Conservation (phyloP, 1,140 invertebrate species). For the Caerostris extrusa region DNA sequence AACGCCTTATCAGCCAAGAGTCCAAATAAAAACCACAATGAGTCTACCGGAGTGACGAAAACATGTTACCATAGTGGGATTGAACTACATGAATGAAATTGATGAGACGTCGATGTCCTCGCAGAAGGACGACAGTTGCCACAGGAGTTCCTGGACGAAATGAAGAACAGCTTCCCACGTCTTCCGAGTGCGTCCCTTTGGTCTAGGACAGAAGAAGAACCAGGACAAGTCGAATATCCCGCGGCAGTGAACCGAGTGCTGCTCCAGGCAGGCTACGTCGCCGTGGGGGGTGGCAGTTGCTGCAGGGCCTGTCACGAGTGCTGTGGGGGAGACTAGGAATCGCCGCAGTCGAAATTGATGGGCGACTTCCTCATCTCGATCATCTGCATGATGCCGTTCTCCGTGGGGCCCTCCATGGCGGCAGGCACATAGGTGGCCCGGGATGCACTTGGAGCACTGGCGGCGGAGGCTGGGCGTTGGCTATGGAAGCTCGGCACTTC, state of each 20-base stretch:
- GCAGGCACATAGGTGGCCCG: constrained; percentile 82
- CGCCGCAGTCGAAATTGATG: constrained; percentile 78
- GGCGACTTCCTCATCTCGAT: constrained; percentile 85
- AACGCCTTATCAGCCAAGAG: background rate
- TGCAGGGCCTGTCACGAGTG: background rate
- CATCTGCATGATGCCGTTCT: constrained; percentile 85
- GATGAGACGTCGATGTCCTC: background rate
- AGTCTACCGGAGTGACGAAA: background rate
- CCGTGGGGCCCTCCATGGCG: constrained; percentile 83
- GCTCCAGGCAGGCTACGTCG: background rate
- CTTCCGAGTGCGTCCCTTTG: constrained; percentile 3
- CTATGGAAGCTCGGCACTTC: constrained; percentile 90
- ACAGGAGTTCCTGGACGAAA: background rate
- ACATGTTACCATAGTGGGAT: background rate
- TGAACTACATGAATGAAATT: background rate
- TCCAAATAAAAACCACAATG: background rate
- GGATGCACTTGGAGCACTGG: constrained; percentile 84
- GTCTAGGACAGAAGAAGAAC: background rate
- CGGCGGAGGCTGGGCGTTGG: constrained; percentile 89
- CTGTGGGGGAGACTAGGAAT: constrained; percentile 41
- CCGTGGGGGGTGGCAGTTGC: background rate
- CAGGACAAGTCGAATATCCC: background rate
- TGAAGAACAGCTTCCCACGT: background rate
- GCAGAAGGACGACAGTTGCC: background rate
- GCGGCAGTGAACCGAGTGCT: background rate